Base-by-base conservation (phyloP, 2,888 invertebrate genomes). In the Hoplodrina blanda region DNA sequence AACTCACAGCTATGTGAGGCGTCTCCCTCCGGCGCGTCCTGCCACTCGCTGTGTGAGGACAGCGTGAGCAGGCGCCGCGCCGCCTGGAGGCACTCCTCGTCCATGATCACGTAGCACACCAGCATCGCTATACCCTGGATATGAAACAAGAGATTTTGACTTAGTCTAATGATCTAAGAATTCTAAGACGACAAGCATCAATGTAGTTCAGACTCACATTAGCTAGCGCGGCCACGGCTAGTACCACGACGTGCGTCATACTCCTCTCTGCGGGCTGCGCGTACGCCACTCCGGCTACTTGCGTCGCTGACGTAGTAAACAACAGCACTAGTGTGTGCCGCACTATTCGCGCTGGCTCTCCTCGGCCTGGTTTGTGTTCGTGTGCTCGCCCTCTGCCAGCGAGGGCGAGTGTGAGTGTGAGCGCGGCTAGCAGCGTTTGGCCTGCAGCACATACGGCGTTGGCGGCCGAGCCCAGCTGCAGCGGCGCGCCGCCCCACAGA, bases 391-490 rank as follows among this genome's bases (percentile, higher is more conserved):
- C 75, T 19, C 46, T 52, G 25, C 66, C 50, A 0, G 67, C 44
- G 83, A 97, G 93, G 78, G 97, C 97, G 65, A 98, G 95, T 63
- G 97, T 96, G 55, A 97, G 92, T 87, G 98, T 98, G 60, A 98
- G 96, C 49, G 97, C 90, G 52, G 97, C 95, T 85, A 98, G 97
- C 70, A 98, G 96, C 44, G 96, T 96, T 81, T 97, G 97, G 69
- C 98, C 98, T 62, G 96, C 97, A 41, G 97, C 96, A 88, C 97
- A 97, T 83, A 97, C 97, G 76, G 96, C 96, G 86, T 97, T 97
- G 65, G 97, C 95, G 2, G 93, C 96, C 25, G 93, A 84, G 81
- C 94, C 97, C 89, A 89, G 95, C 94, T 92, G 97, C 92, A 88
- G 96, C 0, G 95, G 95, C 10, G 95, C 97, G 65, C 97, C 96